phyloP scores from a whole-genome alignment of 2,113 vertebrate genomes.

The Brachypteracias leptosomus region DNA sequence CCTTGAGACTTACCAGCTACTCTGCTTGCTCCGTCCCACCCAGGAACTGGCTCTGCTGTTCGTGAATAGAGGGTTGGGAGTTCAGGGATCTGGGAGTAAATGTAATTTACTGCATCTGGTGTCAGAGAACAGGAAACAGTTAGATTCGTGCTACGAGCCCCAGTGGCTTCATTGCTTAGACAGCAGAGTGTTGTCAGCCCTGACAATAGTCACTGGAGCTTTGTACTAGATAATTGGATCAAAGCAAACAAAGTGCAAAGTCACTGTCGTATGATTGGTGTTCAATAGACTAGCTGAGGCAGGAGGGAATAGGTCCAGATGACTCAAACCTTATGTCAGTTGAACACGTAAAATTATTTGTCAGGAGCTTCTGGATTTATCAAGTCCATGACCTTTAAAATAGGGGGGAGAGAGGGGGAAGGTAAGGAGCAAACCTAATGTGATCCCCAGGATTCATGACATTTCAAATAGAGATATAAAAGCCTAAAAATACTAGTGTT shows the following conservation, averaged over 20 bases:
- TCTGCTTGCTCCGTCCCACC: constrained; percentile 75
- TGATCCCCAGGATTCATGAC: background rate
- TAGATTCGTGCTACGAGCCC: constrained; percentile 60
- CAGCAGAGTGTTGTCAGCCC: constrained; percentile 77
- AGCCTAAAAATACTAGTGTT: background rate
- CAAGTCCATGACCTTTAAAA: constrained; percentile 33
- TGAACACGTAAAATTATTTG: constrained; percentile 55
- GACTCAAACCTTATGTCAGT: constrained; percentile 58
- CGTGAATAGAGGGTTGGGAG: constrained; percentile 78
- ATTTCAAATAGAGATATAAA: background rate
- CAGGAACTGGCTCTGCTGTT: constrained; percentile 72
- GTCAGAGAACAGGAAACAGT: constrained; percentile 79
- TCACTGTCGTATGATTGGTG: constrained; percentile 72
- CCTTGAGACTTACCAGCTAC: constrained; percentile 82
- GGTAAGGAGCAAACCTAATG: background rate
- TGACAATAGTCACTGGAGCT: constrained; percentile 72
- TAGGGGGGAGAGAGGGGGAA: background rate
- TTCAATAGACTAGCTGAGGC: constrained; percentile 88
- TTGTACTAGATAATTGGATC: constrained; percentile 73
- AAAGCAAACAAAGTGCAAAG: constrained; percentile 76
- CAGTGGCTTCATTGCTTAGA: constrained; percentile 74
- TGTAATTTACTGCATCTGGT: constrained; percentile 84
- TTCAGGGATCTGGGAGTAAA: constrained; percentile 81
- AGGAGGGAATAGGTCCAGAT: constrained; percentile 75
- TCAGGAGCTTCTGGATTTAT: constrained; percentile 68